phyloP scores from a whole-genome alignment of 2,888 invertebrate species.

The Cheilosia vernalis region DNA sequence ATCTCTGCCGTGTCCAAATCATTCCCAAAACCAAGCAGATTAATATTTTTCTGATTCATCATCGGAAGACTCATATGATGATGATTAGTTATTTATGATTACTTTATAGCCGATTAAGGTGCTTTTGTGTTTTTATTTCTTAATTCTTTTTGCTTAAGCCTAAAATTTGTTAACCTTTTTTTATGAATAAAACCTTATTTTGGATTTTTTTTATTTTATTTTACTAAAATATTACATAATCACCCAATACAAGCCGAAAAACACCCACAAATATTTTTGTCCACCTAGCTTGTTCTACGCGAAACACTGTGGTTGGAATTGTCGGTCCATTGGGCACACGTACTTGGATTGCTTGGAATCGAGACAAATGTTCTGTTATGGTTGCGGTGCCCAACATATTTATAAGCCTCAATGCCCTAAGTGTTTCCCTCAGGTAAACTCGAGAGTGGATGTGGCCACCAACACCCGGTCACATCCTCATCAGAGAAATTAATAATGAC shows the following conservation, averaged over 20 bases:
- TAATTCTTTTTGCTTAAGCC: not conserved
- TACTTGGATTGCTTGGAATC: no score
- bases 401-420: no score
- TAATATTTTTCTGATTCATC: not conserved
- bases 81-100: not conserved
- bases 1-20: conserved; percentile 2
- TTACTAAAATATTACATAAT: not conserved
- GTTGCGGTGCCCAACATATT: no score
- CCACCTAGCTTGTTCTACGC: conserved; percentile 2
- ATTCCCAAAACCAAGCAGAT: not conserved
- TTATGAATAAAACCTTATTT: not conserved
- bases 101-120: not conserved
- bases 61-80: conserved; percentile 1
- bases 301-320: no score
- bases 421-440: no score
- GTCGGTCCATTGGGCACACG: no score
- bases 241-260: not conserved
- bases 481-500: no score
- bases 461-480: no score
- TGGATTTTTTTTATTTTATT: not conserved
- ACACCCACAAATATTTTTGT: not conserved
- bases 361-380: no score
- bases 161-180: not conserved
- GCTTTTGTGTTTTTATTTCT: conserved; percentile 1
- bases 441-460: no score